These are phyloP conservation scores for Polyommatus icarus DNA, from an alignment of 2,888 invertebrate genomes.

Conservation along the genomic window DNA sequence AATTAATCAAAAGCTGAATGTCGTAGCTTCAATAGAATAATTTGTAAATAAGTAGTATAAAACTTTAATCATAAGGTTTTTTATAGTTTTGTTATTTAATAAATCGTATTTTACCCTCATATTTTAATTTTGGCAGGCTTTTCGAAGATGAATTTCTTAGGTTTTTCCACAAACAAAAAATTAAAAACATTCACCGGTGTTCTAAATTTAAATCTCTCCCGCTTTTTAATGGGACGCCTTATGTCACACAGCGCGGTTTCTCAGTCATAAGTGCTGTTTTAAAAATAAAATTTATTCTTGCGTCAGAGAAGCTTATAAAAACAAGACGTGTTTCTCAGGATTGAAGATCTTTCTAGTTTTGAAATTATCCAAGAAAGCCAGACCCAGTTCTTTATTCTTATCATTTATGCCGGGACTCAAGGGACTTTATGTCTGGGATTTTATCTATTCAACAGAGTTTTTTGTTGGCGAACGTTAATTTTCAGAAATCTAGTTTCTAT, in stretches of 20 bases:
- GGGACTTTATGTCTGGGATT: too few relatives aligned
- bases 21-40: too few relatives aligned
- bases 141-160: not conserved
- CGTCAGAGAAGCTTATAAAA: slow-evolving; percentile 21
- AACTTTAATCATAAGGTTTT: too few relatives aligned
- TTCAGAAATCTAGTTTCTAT: too few relatives aligned
- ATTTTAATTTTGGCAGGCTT: not conserved
- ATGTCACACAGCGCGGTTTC: slow-evolving; percentile 53
- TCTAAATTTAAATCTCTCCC: slow-evolving; percentile 72
- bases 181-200: slow-evolving; percentile 61
- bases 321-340: not conserved
- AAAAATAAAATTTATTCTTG: slow-evolving; percentile 25
- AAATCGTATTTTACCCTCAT: not conserved
- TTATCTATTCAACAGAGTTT: too few relatives aligned
- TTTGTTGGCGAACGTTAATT: too few relatives aligned
- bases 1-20: too few relatives aligned
- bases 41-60: too few relatives aligned
- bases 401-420: not conserved
- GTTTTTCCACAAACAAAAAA: slow-evolving; percentile 47
- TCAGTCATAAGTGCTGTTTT: slow-evolving; percentile 34
- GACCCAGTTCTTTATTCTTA: not conserved
- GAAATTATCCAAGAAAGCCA: not conserved
- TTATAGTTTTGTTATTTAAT: too few relatives aligned
- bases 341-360: not conserved
- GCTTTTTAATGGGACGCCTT: slow-evolving; percentile 53